Evolutionary conservation across 2,113 vertebrate genomes (phyloP), one percentile per base, ranked within the genome.

Genomic region (Castor canadensis): DNA sequence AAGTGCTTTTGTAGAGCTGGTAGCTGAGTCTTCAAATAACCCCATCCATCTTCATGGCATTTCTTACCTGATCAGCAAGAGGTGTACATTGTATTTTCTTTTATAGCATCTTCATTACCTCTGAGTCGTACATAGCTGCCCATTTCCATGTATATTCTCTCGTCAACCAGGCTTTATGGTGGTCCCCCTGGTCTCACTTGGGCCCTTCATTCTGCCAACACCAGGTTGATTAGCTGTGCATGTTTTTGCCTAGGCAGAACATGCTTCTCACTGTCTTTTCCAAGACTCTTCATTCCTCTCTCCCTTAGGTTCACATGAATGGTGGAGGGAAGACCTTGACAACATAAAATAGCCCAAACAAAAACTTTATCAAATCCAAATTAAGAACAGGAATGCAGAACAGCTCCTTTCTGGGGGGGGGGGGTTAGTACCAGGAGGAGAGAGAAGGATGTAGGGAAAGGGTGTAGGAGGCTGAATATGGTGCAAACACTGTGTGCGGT

Each of bases 1-100:
- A 38, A 89, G 92, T 95, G 91, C 97, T 95, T 97, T 72, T 92
- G 86, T 32, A 86, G 9, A 22, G 91, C 91, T 96, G 92, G 87
- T 93, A 94, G 88, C 95, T 7, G 67, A 52, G 94, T 90, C 93
- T 96, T 96, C 93, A 80, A 90, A 95, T 97, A 93, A 97, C 94
- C 85, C 80, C 91, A 97, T 98, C 97, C 93, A 95, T 98, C 97
- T 96, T 96, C 58, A 58, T 89, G 97, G 82, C 91, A 66, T 96
- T 96, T 95, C 91, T 93, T 95, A 93, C 84, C 97, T 98, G 96
- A 97, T 98, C 94, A 96, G 94, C 86, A 97, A 76, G 96, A 96
- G 87, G 15, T 82, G 96, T 94, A 64, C 62, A 49, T 79, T 94
- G 95, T 88, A 73, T 92, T 96, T 97, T 92, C 96, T 67, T 93